phyloP scores from a whole-genome alignment of 2,888 invertebrate species.

The Eretmocerus hayati region DNA sequence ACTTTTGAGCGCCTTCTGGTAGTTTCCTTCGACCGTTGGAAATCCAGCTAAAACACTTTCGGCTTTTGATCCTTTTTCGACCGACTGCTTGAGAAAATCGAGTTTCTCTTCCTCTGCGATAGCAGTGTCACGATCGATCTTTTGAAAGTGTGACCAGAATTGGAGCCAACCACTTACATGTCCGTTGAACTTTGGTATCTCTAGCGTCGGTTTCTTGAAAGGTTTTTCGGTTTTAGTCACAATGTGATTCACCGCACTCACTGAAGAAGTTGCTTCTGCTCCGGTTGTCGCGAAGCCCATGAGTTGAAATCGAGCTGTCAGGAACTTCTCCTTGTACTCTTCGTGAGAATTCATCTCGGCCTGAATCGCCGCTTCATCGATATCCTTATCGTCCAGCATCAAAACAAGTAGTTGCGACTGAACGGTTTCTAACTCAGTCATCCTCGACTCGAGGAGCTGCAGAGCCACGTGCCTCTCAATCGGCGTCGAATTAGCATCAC shows the following conservation, averaged over 20 bases:
- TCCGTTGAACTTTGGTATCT: conserved; percentile 28
- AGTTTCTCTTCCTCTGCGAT: conserved; percentile 26
- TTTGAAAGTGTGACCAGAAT: conserved; percentile 30
- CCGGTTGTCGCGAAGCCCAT: neutral
- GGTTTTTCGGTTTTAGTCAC: conserved; percentile 12
- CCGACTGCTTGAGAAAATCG: conserved; percentile 26
- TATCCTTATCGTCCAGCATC: conserved; percentile 2
- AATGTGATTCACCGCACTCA: neutral
- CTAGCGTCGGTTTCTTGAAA: conserved; percentile 22
- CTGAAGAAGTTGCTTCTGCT: neutral
- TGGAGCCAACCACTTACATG: conserved; percentile 26
- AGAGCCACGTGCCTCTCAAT: conserved; percentile 7
- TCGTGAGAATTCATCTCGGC: conserved; percentile 4
- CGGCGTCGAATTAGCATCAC: conserved; percentile 1
- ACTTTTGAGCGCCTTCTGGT: conserved; percentile 26
- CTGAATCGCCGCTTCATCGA: neutral
- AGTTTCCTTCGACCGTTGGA: conserved; percentile 29
- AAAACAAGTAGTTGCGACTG: conserved; percentile 15
- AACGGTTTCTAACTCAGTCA: conserved; percentile 14
- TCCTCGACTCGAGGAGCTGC: conserved; percentile 15
- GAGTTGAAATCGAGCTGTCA: conserved; percentile 1
- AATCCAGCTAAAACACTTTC: conserved; percentile 26
- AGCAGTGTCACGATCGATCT: conserved; percentile 26
- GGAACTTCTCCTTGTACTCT: conserved; percentile 9
- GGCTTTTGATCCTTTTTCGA: conserved; percentile 25